These are phyloP conservation scores for Zaprionus obscuricornis DNA, from an alignment of 2,888 invertebrate species.

Conservation along the genomic window DNA sequence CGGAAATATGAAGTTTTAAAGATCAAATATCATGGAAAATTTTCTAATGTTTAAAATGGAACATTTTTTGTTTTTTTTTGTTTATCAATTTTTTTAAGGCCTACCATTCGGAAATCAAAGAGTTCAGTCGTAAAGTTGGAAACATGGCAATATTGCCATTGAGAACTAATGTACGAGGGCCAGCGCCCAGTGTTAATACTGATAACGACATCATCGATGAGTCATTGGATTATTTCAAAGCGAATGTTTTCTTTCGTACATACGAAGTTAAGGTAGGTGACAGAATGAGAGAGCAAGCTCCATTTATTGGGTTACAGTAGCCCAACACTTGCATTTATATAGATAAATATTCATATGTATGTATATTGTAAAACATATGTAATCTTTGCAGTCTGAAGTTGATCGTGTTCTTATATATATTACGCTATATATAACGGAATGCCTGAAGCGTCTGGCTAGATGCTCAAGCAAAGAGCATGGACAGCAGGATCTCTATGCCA, in stretches of 20 bases:
- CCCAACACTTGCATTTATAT: not conserved
- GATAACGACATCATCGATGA: conserved; percentile 98
- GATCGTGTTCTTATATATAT: conserved; percentile 98
- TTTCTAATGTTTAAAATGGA: conserved; percentile 8
- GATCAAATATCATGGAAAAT: not conserved
- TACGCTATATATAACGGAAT: conserved; percentile 98
- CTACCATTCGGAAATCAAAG: conserved; percentile 95
- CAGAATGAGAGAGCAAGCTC: not conserved
- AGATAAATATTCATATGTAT: not conserved
- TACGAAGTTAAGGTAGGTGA: conserved; percentile 96
- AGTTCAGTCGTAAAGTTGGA: conserved; percentile 90
- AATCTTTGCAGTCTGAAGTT: conserved; percentile 91
- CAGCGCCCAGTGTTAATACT: conserved; percentile 89
- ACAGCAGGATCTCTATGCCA: conserved; percentile 96
- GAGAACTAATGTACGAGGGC: conserved; percentile 95
- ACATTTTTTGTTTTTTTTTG: not conserved
- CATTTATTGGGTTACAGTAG: not conserved
- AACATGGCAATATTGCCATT: conserved; percentile 97
- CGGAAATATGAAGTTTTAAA: too few species aligned
- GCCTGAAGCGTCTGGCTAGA: conserved; percentile 95
- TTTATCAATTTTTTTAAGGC: conserved; percentile 86
- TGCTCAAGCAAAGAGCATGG: conserved; percentile 95
- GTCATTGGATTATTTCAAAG: conserved; percentile 97
- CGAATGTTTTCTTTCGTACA: conserved; percentile 99
- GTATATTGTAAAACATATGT: not conserved